These are phyloP conservation scores for Limnodromus scolopaceus DNA, from an alignment of 2,797 vertebrate genomes.

Conservation along the genomic window DNA sequence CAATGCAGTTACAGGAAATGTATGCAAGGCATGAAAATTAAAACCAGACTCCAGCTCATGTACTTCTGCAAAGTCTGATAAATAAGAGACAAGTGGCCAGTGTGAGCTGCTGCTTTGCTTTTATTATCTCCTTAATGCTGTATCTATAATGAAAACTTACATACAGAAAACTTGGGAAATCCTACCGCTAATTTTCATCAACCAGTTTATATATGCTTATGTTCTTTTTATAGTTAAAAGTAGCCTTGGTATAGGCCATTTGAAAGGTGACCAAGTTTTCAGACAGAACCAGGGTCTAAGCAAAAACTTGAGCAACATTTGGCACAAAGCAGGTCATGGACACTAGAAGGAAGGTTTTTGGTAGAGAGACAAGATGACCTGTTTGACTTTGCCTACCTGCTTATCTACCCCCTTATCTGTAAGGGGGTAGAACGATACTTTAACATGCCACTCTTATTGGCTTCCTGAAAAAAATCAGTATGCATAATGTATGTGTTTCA, in stretches of 20 bases:
- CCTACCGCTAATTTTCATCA: background rate
- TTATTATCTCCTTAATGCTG: background rate
- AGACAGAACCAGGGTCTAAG: background rate
- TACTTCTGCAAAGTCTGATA: background rate
- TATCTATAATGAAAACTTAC: background rate
- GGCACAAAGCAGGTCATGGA: background rate
- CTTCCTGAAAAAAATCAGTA: background rate
- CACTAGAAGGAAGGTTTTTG: background rate
- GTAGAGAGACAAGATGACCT: background rate
- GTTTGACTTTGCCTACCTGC: background rate
- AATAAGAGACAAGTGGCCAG: fast-evolving
- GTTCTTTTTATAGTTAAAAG: background rate
- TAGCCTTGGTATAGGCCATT: background rate
- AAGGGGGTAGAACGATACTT: background rate
- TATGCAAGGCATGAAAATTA: background rate
- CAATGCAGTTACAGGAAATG: background rate
- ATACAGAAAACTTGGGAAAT: background rate
- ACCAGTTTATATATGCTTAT: background rate
- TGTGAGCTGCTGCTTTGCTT: background rate
- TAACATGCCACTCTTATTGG: background rate
- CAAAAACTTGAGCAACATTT: background rate
- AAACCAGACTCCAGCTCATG: background rate
- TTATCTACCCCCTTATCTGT: background rate
- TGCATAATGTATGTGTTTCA: background rate
- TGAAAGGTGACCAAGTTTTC: background rate